A percentile compares a stretch with the other conserved stretches of the same genome.
phyloP scores from a whole-genome alignment of 2,797 vertebrate species.

The Oceanodroma leucorhoa region DNA sequence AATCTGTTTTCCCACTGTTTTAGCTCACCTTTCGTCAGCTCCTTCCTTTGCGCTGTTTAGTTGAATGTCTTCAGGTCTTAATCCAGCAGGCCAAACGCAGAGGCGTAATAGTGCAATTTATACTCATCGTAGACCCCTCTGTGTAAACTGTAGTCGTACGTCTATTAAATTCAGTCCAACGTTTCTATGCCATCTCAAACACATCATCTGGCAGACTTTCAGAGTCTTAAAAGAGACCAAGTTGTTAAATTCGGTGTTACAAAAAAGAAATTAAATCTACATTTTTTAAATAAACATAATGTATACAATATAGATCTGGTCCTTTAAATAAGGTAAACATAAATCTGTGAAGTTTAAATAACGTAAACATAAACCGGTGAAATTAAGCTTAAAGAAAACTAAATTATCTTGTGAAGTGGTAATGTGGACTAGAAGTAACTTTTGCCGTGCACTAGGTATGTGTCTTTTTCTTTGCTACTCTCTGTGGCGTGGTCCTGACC shows the following conservation, averaged over 20 bases:
- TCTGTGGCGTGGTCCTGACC: not conserved
- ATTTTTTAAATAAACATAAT: not conserved
- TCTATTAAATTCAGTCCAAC: not conserved
- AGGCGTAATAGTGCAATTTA: fast-evolving
- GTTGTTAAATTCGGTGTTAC: not conserved
- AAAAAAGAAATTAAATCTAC: not conserved
- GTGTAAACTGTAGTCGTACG: fast-evolving
- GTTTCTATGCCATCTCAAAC: not conserved
- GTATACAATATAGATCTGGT: fast-evolving
- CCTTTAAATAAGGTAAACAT: not conserved
- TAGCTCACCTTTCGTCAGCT: not conserved
- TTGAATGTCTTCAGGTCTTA: fast-evolving
- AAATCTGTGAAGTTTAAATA: not conserved
- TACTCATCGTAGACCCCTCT: not conserved
- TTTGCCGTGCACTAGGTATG: not conserved
- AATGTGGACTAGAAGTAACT: not conserved
- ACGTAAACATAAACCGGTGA: not conserved
- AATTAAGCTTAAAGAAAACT: not conserved
- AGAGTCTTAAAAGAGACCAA: not conserved
- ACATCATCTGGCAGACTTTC: not conserved
- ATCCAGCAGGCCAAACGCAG: not conserved
- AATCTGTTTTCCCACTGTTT: not conserved
- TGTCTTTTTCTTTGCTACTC: not conserved
- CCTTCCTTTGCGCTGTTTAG: not conserved
- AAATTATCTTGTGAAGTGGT: not conserved